Evolutionary conservation across 2,888 invertebrate species (phyloP), one percentile per base, ranked within the genome.

Genomic region (Papilio demoleus): DNA sequence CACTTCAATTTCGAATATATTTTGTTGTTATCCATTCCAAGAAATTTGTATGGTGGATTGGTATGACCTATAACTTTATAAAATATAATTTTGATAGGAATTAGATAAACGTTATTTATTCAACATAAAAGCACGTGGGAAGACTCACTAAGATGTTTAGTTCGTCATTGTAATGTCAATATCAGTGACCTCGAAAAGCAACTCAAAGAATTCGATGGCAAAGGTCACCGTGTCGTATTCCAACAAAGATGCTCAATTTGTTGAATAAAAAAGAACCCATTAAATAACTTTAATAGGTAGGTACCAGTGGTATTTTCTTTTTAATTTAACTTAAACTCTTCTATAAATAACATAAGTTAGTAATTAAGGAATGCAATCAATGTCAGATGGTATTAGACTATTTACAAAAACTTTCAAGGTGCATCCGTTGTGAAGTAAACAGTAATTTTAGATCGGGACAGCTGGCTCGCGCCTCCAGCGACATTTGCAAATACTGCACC

Each of bases 151-250:
- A 64, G n/a, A 27, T 67, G 6, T 42, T 40, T 31, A 42, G 53
- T 61, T 45, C 50, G 61, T 42, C 27, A 50, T 34, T 53, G 38
- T 61, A 65, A 65, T 69, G 65, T 65, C 60, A 69, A 53, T 65
- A 47, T 50, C 65, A 65, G n/a, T 59, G 68, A 65, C 65, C 50
- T 60, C 68, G 27, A 40, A 17, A 17, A 36, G 2, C 53, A 9
- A 31, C 19, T n/a, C 22, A 42, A 31, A 56, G 56, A 50, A 62
- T 14, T 42, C 19, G 40, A 50, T 59, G 19, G 40, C 58, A 64
- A 68, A 68, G 64, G 64, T 68, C 64, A 50, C 64, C 12, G 27
- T 63, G 62, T 45, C 5, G 27, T 61, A 62, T 68, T 47, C 36
- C 9, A 19, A 53, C 24, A 47, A 31, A 4, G 12, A 31, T 34